Evolutionary conservation across 2,797 vertebrate genomes (phyloP), one percentile per base, ranked within the genome.

Genomic region (Naso thynnoides): DNA sequence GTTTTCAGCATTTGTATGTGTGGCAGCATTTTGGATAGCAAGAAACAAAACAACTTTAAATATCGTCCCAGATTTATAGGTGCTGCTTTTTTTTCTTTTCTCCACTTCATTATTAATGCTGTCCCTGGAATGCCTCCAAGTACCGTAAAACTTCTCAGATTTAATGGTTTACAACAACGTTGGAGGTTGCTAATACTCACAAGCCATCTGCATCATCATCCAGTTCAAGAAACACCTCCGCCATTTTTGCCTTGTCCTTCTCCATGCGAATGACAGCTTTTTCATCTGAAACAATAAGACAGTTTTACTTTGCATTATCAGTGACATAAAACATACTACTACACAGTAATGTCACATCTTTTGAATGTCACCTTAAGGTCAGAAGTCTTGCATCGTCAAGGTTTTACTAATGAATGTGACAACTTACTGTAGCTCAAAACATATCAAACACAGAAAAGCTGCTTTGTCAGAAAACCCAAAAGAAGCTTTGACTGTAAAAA

Each of bases 131-230:
- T 44, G 39, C 13, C 39, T 72, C 5, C 50, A 39, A 13, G 48
- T 15, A 19, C 14, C 11, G 16, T 2, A 54, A 15, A n/a, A 23
- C 11, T 58, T 23, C 10, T 1, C 31, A 59, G 41, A 67, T 52
- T 52, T 33, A 7, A 33, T 3, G 16, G 13, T 13, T 62, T 8
- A 23, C 33, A 48, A 54, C 48, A 42, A 49, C 50, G 72, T 5
- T 67, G 27, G 19, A 38, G n/a, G 23, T 24, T 65, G 48, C 13
- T 10, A 53, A 75, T 69, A 96, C 96, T 96, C 88, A 98, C 97
- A 88, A 66, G 67, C 96, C 96, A 53, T 98, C 96, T 23, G 73
- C 78, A 70, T 98, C 83, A 55, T 94, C 94, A 19, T 98, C 97
- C 73, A 98, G 92, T 73, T 97, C 95, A 58, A 94, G 86, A 88